A percentile compares a stretch with the other conserved stretches of the same genome.
These are phyloP conservation scores for Neodiprion pinetum DNA, from an alignment of 1,140 invertebrate species.

Conservation along the genomic window DNA sequence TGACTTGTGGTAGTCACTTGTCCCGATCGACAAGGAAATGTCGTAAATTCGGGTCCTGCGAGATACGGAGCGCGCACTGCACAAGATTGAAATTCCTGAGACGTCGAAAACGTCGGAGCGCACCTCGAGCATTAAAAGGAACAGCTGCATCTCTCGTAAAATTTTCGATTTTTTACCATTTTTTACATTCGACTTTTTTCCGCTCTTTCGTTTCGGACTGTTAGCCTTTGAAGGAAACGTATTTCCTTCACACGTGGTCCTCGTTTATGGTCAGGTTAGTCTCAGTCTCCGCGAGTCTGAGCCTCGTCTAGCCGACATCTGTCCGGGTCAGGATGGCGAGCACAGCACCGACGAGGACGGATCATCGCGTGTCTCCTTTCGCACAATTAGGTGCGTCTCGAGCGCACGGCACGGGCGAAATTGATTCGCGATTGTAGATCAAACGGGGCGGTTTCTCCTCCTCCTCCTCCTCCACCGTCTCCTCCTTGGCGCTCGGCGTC, in stretches of 20 bases:
- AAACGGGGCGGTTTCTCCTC: background rate
- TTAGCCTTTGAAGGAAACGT: slow-evolving; percentile 54
- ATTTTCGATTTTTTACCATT: slow-evolving; percentile 25
- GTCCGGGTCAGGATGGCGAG: slow-evolving; percentile 31
- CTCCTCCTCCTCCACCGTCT: background rate
- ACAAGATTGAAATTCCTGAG: background rate
- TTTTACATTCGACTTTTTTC: too few relatives aligned
- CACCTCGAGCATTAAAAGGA: too few relatives aligned
- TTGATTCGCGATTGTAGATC: background rate
- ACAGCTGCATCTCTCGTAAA: background rate
- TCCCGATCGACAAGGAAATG: too few relatives aligned
- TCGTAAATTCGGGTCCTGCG: too few relatives aligned
- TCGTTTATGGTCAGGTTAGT: slow-evolving; percentile 42
- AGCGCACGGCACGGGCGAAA: background rate
- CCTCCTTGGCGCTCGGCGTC: background rate
- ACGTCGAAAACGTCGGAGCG: too few relatives aligned
- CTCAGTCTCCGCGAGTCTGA: slow-evolving; percentile 15
- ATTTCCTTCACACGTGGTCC: slow-evolving; percentile 58
- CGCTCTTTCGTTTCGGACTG: slow-evolving; percentile 21
- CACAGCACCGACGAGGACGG: background rate
- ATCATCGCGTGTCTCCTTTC: background rate
- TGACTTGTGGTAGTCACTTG: too few relatives aligned
- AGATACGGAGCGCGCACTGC: too few relatives aligned
- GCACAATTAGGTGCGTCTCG: background rate
- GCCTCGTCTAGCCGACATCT: slow-evolving; percentile 41